Base-by-base conservation (phyloP, 2,113 vertebrate species). In the Gallinago undulata region DNA sequence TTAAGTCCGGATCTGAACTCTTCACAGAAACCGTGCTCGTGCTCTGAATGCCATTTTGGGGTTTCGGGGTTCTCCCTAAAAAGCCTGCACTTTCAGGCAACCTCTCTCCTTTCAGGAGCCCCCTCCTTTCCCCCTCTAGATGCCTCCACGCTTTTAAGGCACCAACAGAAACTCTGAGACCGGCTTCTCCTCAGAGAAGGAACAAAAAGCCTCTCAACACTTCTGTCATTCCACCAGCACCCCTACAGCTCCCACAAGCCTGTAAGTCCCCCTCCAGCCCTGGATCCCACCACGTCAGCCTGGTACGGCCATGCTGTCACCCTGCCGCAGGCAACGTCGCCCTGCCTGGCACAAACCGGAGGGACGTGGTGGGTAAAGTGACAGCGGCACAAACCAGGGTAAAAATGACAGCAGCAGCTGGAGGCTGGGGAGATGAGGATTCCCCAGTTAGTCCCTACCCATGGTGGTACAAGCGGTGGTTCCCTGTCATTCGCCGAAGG, bases 11-110 rank as follows among this genome's bases (percentile, higher is more conserved):
- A 6, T 47, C 2, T 28, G 28, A 82, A n/a, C 56, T 47, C 73
- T 59, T 37, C 2, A 3, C n/a, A 72, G 66, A 21, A 43, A 5
- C 9, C 1, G 4, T 7, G 12, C 9, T 19, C 1, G 0, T 19
- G 18, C 30, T 84, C 12, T 17, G 17, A 55, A 7, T 3, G 4
- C 21, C 7, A 0, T 10, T 21, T 2, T 11, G n/a, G 1, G 9
- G 28, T 28, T 30, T 47, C 0, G 2, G 17, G 12, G 10, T 2
- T 76, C 56, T 84, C 51, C 60, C 41, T 25, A 2, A 14, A 48
- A 21, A 66, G 59, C 22, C 2, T 48, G 0, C 0, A 6, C 62
- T 75, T 41, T 39, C 39, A 31, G 48, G 53, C 78, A 66, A 16
- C 17, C 4, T 68, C 24, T 56, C 8, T 57, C 39, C 68, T 39